These are phyloP conservation scores for Spisula solida DNA, from an alignment of 2,888 invertebrate species.

Conservation along the genomic window DNA sequence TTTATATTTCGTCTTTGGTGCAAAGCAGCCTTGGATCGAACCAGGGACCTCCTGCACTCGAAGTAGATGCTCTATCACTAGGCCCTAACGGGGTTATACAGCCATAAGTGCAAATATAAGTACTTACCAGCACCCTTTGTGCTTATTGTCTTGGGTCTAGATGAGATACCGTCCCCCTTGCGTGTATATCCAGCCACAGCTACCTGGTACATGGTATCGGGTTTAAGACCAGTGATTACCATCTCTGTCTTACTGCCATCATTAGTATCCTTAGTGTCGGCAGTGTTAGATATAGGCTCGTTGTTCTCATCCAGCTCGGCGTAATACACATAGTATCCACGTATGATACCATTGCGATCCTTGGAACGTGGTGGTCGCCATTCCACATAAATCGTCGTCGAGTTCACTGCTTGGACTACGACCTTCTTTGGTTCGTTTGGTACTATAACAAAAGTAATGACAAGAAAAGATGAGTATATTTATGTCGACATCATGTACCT, in stretches of 20 bases:
- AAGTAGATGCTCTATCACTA: too few species aligned
- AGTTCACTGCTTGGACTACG: slow-evolving; percentile 95
- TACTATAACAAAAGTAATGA: slow-evolving; percentile 90
- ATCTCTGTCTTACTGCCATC: slow-evolving; percentile 92
- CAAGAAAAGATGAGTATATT: neutral
- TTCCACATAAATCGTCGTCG: slow-evolving; percentile 97
- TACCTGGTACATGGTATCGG: slow-evolving; percentile 95
- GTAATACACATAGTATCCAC: slow-evolving; percentile 95
- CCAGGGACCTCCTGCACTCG: too few species aligned
- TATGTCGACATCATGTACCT: neutral
- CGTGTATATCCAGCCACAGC: slow-evolving; percentile 98
- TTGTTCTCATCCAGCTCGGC: slow-evolving; percentile 76
- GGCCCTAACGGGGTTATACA: too few species aligned
- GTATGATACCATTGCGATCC: slow-evolving; percentile 97
- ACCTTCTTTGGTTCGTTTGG: slow-evolving; percentile 99
- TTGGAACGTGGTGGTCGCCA: slow-evolving; percentile 98
- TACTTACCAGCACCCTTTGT: slow-evolving; percentile 89
- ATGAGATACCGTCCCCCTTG: slow-evolving; percentile 98
- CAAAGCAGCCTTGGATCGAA: too few species aligned
- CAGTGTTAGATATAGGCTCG: slow-evolving; percentile 73
- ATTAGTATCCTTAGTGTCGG: slow-evolving; percentile 93
- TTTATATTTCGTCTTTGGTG: too few species aligned
- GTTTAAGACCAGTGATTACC: slow-evolving; percentile 96
- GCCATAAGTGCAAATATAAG: too few species aligned
- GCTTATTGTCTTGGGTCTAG: slow-evolving; percentile 94